A percentile compares a stretch with the other conserved stretches of the same genome.
Conservation (phyloP, 92 coral and sea anemone species). For the Meandrina meandrites region DNA sequence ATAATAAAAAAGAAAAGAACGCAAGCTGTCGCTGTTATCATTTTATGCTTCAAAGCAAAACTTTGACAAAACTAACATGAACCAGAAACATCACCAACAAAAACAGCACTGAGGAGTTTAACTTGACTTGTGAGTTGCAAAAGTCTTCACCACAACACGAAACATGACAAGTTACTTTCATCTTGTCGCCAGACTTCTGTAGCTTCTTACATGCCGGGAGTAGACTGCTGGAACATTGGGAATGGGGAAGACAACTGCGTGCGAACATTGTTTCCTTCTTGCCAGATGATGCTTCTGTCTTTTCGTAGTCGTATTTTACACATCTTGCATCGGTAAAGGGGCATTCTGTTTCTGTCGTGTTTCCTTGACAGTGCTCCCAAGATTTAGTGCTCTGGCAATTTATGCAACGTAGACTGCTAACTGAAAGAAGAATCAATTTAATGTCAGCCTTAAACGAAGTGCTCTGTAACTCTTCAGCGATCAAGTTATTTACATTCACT, state of each 20-base stretch:
- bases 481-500: too few relatives aligned
- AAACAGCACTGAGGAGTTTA: not conserved
- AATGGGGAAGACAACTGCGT: not conserved
- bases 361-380: conserved; percentile 5
- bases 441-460: not conserved
- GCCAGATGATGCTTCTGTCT: not conserved
- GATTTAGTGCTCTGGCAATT: conserved; percentile 6
- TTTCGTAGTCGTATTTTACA: not conserved
- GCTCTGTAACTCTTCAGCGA: not conserved
- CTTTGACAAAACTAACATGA: not conserved
- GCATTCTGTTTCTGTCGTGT: not conserved
- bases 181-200: not conserved
- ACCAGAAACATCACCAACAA: not conserved
- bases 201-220: conserved; percentile 2
- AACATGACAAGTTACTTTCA: conserved; percentile 5
- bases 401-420: not conserved
- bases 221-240: not conserved
- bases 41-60: not conserved
- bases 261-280: not conserved
- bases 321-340: not conserved
- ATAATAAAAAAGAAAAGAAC: too few relatives aligned
- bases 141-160: conserved; percentile 12
- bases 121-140: conserved; percentile 15
- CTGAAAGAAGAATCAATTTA: not conserved
- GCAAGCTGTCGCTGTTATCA: not conserved